Evolutionary conservation across 2,113 vertebrate species (phyloP), one percentile per base, ranked within the genome.

Genomic region (Mustelus asterias): DNA sequence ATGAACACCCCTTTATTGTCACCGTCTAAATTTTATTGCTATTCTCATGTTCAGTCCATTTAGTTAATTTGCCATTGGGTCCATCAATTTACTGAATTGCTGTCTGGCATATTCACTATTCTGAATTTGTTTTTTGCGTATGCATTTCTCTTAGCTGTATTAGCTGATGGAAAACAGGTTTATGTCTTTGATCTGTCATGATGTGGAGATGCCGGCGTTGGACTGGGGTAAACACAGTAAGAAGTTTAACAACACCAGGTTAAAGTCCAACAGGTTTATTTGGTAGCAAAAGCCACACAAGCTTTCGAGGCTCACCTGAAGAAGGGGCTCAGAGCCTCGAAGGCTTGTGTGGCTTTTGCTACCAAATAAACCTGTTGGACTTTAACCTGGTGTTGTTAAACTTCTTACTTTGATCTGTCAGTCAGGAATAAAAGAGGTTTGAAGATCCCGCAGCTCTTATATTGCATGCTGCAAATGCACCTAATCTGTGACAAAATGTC

Each of bases 401-500:
- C n/a, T n/a, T n/a, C n/a, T n/a, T n/a, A n/a, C 7, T 60, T 24
- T 54, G 88, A 89, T 29, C 44, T 89, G 54, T 48, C 86, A 89
- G 54, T 89, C 86, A 54, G 10, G 24, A 33, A 89, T 89, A 89
- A 89, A 89, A 26, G 8, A 89, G 29, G 44, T 58, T 54, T 89
- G 22, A 54, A 29, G 26, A 89, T 58, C 86, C 86, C 24, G 9
- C 11, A 58, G 9, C 24, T 29, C 9, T 89, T 58, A 29, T 29
- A 5, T 54, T 88, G 85, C 2, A 54, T 88, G 85, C 44, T 58
- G 54, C 44, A 89, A 29, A 89, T 89, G 13, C 13, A 80, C 78
- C 78, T 80, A 80, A 80, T 80, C 78, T 80, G 78, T 80, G 78
- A 80, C 78, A 80, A 80, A 80, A 80, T 37, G 78, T 37, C 78